Conservation (phyloP, 2,113 vertebrate genomes). For the Calyptomena viridis region DNA sequence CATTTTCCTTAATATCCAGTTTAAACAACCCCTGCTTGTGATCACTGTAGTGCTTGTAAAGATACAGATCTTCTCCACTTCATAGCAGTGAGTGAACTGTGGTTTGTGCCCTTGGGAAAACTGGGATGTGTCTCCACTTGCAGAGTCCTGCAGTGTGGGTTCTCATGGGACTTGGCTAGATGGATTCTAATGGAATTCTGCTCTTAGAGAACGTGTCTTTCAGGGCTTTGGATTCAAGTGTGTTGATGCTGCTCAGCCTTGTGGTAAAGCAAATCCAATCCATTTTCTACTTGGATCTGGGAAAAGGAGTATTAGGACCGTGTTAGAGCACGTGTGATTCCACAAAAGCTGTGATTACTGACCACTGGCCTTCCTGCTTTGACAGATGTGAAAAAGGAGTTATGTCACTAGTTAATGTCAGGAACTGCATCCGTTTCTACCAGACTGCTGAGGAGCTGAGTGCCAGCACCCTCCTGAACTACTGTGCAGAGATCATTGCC, state of each 20-base stretch:
- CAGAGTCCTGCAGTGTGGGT: not conserved
- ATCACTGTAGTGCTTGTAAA: not conserved
- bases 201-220: not conserved
- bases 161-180: not conserved
- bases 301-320: not conserved
- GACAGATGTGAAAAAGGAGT: constrained; percentile 96
- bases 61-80: not conserved
- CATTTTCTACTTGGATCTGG: not conserved
- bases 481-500: constrained; percentile 97
- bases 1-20: not conserved
- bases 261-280: not conserved
- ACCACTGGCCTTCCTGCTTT: not conserved
- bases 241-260: not conserved
- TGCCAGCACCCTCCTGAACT: constrained; percentile 91
- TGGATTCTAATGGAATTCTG: not conserved
- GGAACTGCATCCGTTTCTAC: constrained; percentile 98
- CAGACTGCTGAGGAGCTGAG: constrained; percentile 96
- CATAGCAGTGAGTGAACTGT: not conserved
- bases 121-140: not conserved
- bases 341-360: not conserved
- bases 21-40: not conserved
- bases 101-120: not conserved
- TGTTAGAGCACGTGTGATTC: not conserved
- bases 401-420: constrained; percentile 96
- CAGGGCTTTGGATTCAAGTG: not conserved